Base-by-base conservation (phyloP, 2,797 vertebrate genomes). In the Sebastes wilsoni region DNA sequence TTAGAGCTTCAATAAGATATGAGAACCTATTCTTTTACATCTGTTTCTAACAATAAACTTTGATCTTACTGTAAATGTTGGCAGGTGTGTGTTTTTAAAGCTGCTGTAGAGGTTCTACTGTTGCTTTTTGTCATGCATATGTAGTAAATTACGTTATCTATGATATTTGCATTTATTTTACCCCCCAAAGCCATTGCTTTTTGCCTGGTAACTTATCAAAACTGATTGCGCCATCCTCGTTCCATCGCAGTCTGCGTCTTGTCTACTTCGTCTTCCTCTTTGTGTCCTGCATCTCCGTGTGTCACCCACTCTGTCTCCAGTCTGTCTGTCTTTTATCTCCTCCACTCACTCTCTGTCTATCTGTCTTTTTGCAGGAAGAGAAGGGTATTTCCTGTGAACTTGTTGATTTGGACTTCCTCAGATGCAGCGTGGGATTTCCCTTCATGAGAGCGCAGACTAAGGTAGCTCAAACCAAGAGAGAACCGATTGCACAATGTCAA, bases 381-480 rank as follows among this genome's bases (percentile, higher is more conserved):
- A 97, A 97, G 93, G 97, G 97, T 83, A 97, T 98, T 96, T 97
- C 97, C 93, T 99, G 98, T 95, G 98, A 95, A 78, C 95, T 99
- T 83, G 88, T 99, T 79, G 97, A 99, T 84, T 94, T 96, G 72
- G 97, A 99, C 94, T 98, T 98, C 94, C 97, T 99, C 77, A 98
- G 96, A 85, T 99, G 98, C 95, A 98, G 97, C 8, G 97, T 99
- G 95, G 98, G 98, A 92, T 99, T 99, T 97, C 98, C 98, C 72
- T 99, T 99, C 95, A 99, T 99, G 99, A 97, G 97, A 94, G 98
- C 98, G 0, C 97, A 98, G 92, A 97, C 97, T 0, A 97, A 95
- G 98, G 99, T 99, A 96, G 87, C 18, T 49, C 20, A 25, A 38
- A 79, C 62, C 13, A 68, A 71, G 32, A 54, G 11, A 58, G 18